Percentiles rank a stretch among this genome's conserved stretches.
phyloP scores from a whole-genome alignment of 2,888 invertebrate genomes.

The Thera obeliscata region DNA sequence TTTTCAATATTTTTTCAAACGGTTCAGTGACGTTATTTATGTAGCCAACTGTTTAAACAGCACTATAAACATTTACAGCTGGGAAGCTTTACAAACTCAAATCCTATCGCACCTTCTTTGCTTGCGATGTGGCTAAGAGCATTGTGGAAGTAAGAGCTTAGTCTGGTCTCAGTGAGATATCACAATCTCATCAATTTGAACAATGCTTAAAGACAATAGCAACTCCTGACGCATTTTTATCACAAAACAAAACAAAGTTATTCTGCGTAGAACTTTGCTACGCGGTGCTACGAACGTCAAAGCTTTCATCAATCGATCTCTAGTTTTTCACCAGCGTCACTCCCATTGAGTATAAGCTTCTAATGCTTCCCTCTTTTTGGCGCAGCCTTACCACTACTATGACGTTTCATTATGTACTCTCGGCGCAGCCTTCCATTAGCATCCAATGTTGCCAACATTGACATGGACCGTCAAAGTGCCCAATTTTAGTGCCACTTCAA shows the following conservation, averaged over 20 bases:
- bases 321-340: not conserved
- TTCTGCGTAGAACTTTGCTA: conserved; percentile 17
- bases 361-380: not conserved
- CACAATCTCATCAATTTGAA: not conserved
- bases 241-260: not conserved
- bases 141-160: conserved; percentile 5
- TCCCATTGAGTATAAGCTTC: not conserved
- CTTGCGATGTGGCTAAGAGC: conserved; percentile 10
- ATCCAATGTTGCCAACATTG: not conserved
- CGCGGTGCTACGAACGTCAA: not conserved
- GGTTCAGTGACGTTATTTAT: conserved; percentile 33
- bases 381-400: not conserved
- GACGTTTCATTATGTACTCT: not conserved
- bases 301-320: not conserved
- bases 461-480: not conserved
- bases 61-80: conserved; percentile 37
- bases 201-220: no score
- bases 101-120: conserved; percentile 8
- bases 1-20: not conserved
- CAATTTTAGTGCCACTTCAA: no score
- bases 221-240: no score
- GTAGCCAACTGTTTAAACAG: conserved; percentile 26
- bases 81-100: conserved; percentile 36
- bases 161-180: conserved; percentile 3
- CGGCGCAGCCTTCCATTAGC: not conserved